These are phyloP conservation scores for Tetheella fluctuosa DNA, from an alignment of 2,888 invertebrate genomes.

Conservation along the genomic window DNA sequence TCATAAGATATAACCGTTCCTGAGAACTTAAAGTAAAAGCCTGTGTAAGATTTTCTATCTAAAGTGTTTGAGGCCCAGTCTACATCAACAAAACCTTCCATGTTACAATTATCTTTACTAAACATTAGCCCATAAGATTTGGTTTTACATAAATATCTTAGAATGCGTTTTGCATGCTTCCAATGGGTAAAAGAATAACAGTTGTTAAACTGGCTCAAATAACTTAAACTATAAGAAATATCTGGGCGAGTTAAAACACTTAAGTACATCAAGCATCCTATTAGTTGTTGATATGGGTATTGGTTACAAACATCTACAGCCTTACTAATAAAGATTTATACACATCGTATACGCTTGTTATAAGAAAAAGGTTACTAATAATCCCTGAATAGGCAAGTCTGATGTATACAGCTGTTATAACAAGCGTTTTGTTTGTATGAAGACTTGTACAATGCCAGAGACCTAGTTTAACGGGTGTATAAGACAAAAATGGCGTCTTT, in stretches of 20 bases:
- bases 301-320: background rate
- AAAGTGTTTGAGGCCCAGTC: conserved; percentile 17
- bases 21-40: conserved; percentile 18
- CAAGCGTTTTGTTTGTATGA: too few species aligned
- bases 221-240: conserved; percentile 13
- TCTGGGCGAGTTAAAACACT: conserved; percentile 13
- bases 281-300: background rate
- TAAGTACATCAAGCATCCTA: conserved; percentile 16
- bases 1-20: conserved; percentile 16
- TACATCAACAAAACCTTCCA: conserved; percentile 19
- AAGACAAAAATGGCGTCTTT: too few species aligned
- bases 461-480: too few species aligned
- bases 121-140: background rate
- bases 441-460: too few species aligned
- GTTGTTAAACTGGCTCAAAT: conserved; percentile 10
- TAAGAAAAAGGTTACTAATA: too few species aligned
- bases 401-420: too few species aligned
- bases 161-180: conserved; percentile 1
- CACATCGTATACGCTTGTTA: too few species aligned
- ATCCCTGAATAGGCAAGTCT: too few species aligned
- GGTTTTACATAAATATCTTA: background rate
- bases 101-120: background rate
- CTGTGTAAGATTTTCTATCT: conserved; percentile 18
- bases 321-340: too few species aligned
- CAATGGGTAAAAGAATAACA: conserved; percentile 8